Conservation (phyloP, 2,797 vertebrate species). For the Lepus oiostolus region DNA sequence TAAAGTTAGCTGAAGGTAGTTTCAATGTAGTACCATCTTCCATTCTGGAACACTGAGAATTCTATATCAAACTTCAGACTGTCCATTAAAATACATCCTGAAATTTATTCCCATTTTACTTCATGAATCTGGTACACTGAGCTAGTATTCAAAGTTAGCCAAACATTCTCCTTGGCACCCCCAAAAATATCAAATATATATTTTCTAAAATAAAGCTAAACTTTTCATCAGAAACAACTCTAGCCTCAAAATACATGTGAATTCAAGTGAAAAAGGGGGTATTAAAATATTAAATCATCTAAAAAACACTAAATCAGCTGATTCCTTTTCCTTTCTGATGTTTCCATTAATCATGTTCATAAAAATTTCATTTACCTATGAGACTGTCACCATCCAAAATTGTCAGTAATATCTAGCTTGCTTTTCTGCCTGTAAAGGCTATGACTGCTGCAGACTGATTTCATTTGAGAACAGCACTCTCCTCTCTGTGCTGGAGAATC, state of each 20-base stretch:
- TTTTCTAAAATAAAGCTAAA: constrained; percentile 24
- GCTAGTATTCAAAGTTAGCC: constrained; percentile 2
- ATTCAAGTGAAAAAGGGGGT: background rate
- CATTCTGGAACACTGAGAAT: constrained; percentile 35
- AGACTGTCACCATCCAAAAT: background rate
- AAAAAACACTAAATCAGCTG: background rate
- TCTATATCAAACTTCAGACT: constrained; percentile 41
- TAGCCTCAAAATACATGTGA: background rate
- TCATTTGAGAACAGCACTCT: background rate
- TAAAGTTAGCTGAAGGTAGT: background rate
- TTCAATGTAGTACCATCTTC: constrained; percentile 17
- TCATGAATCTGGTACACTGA: background rate
- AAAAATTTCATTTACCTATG: constrained; percentile 27
- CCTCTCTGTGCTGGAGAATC: background rate
- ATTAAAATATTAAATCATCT: background rate
- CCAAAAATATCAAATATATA: background rate
- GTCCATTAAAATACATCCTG: constrained; percentile 36
- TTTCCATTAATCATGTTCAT: background rate
- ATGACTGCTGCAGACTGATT: background rate
- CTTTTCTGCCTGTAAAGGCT: background rate
- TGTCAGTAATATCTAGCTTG: constrained; percentile 12
- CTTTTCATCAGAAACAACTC: background rate
- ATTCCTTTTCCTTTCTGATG: constrained; percentile 13
- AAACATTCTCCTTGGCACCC: background rate
- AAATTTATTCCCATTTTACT: constrained; percentile 1